phyloP scores from a whole-genome alignment of 2,888 invertebrate genomes.

The Papilio elwesi region DNA sequence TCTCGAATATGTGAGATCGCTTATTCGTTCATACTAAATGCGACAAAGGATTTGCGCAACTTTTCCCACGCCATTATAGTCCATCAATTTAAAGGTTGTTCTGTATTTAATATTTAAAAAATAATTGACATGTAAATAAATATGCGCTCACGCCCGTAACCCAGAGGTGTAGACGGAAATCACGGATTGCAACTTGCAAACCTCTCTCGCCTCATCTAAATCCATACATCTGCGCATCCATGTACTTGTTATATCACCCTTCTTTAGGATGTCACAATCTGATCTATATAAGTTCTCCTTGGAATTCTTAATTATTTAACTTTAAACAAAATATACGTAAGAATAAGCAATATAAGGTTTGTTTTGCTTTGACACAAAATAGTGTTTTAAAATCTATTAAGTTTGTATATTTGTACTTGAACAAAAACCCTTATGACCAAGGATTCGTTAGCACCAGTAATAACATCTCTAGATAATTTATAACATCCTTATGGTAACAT shows the following conservation, averaged over 20 bases:
- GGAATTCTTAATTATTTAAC: background rate
- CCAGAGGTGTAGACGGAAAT: no score
- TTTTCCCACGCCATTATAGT: no score
- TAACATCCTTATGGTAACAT: slow-evolving; percentile 22
- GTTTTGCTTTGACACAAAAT: background rate
- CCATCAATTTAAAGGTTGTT: no score
- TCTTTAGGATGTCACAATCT: no score
- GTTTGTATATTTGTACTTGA: background rate
- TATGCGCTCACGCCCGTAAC: no score
- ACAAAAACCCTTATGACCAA: background rate
- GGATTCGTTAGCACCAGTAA: slow-evolving; percentile 2
- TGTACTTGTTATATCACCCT: no score
- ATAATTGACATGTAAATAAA: no score
- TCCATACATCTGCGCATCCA: no score
- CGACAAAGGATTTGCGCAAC: no score
- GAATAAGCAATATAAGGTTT: background rate
- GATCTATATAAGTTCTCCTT: background rate
- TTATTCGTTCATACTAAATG: background rate
- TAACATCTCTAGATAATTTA: slow-evolving; percentile 18
- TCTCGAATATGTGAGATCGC: background rate
- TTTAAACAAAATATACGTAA: background rate
- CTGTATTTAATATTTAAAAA: no score
- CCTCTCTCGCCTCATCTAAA: no score
- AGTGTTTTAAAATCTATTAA: background rate
- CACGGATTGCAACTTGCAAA: no score